These are phyloP conservation scores for Agelastica alni DNA, from an alignment of 2,888 invertebrate genomes.

Conservation along the genomic window DNA sequence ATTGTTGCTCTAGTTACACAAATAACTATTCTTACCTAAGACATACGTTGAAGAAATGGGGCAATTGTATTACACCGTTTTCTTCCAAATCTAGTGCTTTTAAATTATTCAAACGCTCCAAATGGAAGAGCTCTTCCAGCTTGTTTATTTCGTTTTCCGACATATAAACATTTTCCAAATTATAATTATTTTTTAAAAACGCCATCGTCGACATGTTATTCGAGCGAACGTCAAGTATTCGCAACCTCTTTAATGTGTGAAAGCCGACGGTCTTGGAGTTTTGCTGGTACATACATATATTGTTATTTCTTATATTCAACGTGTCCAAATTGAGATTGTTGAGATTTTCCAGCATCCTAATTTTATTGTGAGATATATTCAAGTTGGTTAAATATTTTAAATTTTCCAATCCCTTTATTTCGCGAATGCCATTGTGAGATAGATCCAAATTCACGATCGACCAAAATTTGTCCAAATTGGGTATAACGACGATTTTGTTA, in stretches of 20 bases:
- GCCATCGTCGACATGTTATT: slow-evolving; percentile 62
- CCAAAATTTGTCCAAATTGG: slow-evolving; percentile 64
- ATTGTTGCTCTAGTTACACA: no score
- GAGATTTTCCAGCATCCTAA: slow-evolving; percentile 62
- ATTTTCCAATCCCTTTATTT: slow-evolving; percentile 61
- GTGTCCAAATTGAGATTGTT: slow-evolving; percentile 57
- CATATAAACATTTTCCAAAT: slow-evolving; percentile 50
- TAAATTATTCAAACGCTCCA: slow-evolving; percentile 43
- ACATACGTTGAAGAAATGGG: no score
- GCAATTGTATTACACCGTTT: slow-evolving; percentile 42
- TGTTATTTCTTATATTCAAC: slow-evolving; percentile 43
- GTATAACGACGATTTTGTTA: slow-evolving; percentile 61
- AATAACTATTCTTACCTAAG: no score
- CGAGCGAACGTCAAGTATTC: slow-evolving; percentile 60
- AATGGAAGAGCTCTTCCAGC: slow-evolving; percentile 52
- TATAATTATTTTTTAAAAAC: slow-evolving; percentile 57
- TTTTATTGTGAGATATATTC: slow-evolving; percentile 65
- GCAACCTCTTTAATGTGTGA: slow-evolving; percentile 60
- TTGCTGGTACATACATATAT: slow-evolving; percentile 49
- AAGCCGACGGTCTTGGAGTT: slow-evolving; percentile 54
- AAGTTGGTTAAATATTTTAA: slow-evolving; percentile 63
- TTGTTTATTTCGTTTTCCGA: slow-evolving; percentile 48
- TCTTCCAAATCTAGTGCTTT: slow-evolving; percentile 50
- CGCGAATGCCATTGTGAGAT: slow-evolving; percentile 64
- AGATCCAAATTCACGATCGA: slow-evolving; percentile 65